phyloP scores from a whole-genome alignment of 2,113 vertebrate genomes.

The Corythornis vintsioides region DNA sequence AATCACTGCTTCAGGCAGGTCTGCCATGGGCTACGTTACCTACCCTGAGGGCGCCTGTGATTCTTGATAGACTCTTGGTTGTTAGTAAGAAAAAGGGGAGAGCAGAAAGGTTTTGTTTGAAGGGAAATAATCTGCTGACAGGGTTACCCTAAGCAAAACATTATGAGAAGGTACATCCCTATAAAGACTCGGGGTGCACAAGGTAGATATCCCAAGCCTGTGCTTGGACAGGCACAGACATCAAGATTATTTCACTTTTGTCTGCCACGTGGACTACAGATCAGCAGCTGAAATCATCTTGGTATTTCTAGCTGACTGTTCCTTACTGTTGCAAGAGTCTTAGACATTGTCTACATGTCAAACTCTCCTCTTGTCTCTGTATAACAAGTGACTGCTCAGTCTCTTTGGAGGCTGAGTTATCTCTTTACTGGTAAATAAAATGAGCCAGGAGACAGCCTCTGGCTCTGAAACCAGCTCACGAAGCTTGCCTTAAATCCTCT shows the following conservation, averaged over 20 bases:
- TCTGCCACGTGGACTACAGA: not conserved
- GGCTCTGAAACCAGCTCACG: not conserved
- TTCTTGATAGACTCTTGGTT: not conserved
- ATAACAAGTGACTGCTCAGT: not conserved
- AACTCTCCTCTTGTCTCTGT: not conserved
- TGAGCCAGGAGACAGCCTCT: not conserved
- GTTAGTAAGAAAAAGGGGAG: not conserved
- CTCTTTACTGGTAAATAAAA: not conserved
- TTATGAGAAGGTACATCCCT: not conserved
- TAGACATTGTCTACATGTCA: not conserved
- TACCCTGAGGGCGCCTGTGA: constrained; percentile 15
- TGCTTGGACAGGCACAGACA: not conserved
- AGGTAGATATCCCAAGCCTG: not conserved
- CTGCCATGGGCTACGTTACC: not conserved
- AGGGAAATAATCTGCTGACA: not conserved
- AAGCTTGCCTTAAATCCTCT: not conserved
- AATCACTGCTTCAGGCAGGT: not conserved
- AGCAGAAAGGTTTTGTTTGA: not conserved
- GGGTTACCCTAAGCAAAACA: not conserved
- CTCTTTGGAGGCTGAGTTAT: not conserved
- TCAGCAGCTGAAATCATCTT: not conserved
- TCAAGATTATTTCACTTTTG: not conserved
- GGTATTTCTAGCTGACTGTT: not conserved
- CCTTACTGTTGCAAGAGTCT: not conserved
- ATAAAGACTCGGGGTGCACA: not conserved